A percentile compares a stretch with the other conserved stretches of the same genome.
phyloP scores from a whole-genome alignment of 2,888 invertebrate species.

The Polyommatus iphigenia region DNA sequence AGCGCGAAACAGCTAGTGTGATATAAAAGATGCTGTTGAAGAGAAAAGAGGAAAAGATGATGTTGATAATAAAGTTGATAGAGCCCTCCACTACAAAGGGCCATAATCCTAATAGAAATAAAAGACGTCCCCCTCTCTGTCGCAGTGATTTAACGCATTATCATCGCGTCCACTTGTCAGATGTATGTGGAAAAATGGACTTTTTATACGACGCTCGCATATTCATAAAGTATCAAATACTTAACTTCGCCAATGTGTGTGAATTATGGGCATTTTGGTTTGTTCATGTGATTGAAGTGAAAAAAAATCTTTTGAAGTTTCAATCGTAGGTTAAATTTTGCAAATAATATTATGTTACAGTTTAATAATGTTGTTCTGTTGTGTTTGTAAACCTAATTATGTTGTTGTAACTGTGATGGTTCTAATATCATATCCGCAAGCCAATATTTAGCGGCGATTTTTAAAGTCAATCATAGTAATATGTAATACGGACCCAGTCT shows the following conservation, averaged over 20 bases:
- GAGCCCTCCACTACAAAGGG: not conserved
- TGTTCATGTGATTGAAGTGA: not conserved
- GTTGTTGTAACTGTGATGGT: not conserved
- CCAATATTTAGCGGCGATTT: no score
- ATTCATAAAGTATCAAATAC: conserved; percentile 56
- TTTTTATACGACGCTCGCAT: conserved; percentile 68
- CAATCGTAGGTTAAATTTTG: no score
- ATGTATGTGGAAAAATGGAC: conserved; percentile 59
- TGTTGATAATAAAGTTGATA: not conserved
- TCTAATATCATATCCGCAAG: not conserved
- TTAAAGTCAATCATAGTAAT: no score
- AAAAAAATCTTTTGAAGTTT: no score
- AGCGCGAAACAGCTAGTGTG: not conserved
- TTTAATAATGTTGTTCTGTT: no score
- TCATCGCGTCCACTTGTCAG: conserved; percentile 30
- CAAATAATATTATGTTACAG: no score
- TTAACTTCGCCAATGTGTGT: conserved; percentile 9
- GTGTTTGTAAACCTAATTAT: no score
- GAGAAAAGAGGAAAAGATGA: not conserved
- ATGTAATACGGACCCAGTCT: no score
- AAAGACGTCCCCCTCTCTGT: not conserved
- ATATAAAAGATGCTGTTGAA: not conserved
- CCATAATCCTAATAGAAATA: not conserved
- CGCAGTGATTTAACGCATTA: conserved; percentile 28
- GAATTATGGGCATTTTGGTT: not conserved